Evolutionary conservation across 2,888 invertebrate genomes (phyloP).

Genomic region (Sacculina carcini): DNA sequence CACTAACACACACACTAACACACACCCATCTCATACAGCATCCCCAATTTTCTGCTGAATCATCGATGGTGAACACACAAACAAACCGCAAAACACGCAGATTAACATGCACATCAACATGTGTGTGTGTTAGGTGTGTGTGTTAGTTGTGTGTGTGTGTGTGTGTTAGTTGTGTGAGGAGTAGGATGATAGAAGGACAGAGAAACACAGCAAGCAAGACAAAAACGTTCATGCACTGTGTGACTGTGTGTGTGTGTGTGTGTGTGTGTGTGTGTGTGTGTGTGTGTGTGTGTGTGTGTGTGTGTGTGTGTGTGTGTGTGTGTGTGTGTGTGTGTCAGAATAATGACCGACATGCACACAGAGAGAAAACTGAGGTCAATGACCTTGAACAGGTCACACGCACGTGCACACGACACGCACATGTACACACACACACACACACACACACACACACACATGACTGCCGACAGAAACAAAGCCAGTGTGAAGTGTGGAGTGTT

Average conservation of each 20-base stretch:
- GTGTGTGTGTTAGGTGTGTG: too few species aligned
- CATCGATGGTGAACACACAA: too few species aligned
- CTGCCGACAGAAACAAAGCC: too few species aligned
- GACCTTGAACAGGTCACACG: background rate
- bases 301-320: background rate
- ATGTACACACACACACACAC: too few species aligned
- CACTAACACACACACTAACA: too few species aligned
- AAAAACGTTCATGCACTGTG: background rate
- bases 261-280: slow-evolving; percentile 5
- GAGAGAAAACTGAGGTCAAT: background rate
- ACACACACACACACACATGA: too few species aligned
- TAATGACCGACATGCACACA: background rate
- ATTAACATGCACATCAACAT: too few species aligned
- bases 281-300: background rate
- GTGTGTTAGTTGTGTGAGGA: background rate
- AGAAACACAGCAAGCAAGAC: background rate
- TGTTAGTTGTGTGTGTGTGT: background rate
- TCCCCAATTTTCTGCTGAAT: too few species aligned
- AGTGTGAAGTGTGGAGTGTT: background rate
- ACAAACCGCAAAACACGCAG: too few species aligned
- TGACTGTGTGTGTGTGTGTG: background rate
- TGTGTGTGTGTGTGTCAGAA: background rate
- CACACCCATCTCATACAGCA: too few species aligned
- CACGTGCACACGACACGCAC: too few species aligned
- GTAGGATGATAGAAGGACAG: slow-evolving; percentile 1